Evolutionary conservation across 2,888 invertebrate species (phyloP).

Genomic region (Erebia palarica): DNA sequence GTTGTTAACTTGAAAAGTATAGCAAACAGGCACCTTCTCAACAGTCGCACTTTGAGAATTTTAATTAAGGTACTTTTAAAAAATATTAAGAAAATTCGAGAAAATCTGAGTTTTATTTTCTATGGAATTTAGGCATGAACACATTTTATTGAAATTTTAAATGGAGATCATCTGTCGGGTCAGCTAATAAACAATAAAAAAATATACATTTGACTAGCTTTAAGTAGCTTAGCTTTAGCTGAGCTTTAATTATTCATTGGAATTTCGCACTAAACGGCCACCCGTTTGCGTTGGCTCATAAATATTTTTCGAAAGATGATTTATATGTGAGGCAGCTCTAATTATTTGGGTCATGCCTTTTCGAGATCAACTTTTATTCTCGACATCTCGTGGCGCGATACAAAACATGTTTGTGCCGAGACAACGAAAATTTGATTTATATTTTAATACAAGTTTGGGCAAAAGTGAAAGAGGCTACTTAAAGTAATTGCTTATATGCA

Average conservation of each 20-base stretch:
- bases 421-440: slow-evolving; percentile 34
- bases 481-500: slow-evolving; percentile 7
- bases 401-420: slow-evolving; percentile 41
- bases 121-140: no score
- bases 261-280: slow-evolving; percentile 50
- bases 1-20: no score
- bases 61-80: no score
- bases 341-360: slow-evolving; percentile 72
- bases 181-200: no score
- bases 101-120: no score
- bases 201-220: not conserved
- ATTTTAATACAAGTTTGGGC: slow-evolving; percentile 25
- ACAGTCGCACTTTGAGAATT: no score
- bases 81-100: no score
- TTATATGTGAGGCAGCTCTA: slow-evolving; percentile 68
- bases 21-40: no score
- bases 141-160: no score
- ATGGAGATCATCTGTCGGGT: no score
- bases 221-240: not conserved
- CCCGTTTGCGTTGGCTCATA: slow-evolving; percentile 67
- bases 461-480: slow-evolving; percentile 18
- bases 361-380: slow-evolving; percentile 61
- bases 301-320: slow-evolving; percentile 72
- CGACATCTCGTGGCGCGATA: slow-evolving; percentile 34
- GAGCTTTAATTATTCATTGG: slow-evolving; percentile 40